phyloP scores from a whole-genome alignment of 2,888 invertebrate genomes.

The Eupithecia centaureata region DNA sequence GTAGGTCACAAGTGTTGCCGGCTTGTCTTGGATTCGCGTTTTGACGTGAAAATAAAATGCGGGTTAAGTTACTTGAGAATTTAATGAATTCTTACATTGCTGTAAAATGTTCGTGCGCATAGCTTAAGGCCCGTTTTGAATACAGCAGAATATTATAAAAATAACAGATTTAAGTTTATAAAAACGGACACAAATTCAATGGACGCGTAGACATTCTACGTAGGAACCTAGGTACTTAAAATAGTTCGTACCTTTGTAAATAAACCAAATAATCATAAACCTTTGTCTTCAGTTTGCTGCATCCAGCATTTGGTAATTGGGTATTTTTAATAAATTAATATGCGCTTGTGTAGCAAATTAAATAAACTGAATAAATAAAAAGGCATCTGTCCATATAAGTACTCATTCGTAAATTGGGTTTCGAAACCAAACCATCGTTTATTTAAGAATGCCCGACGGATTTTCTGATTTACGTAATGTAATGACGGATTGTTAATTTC shows the following conservation, averaged over 20 bases:
- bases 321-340: not conserved
- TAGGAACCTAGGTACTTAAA: too few species aligned
- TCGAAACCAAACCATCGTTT: constrained; percentile 18
- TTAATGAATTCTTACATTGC: not conserved
- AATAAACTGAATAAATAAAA: not conserved
- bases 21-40: constrained; percentile 46
- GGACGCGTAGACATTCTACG: too few species aligned
- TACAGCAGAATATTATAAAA: not conserved
- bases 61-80: constrained; percentile 6
- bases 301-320: too few species aligned
- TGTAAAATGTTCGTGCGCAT: constrained; percentile 1
- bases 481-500: constrained; percentile 19
- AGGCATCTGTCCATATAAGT: constrained; percentile 6
- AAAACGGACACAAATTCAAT: not conserved
- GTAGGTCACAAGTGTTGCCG: constrained; percentile 65
- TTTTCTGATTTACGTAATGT: constrained; percentile 1
- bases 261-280: too few species aligned
- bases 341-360: not conserved
- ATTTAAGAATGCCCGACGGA: constrained; percentile 4
- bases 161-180: not conserved
- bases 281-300: too few species aligned
- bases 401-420: constrained; percentile 15
- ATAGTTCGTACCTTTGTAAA: too few species aligned
- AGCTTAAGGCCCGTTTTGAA: not conserved
- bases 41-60: constrained; percentile 26